These are phyloP conservation scores for Lasioglossum pauxillum DNA, from an alignment of 2,888 invertebrate species.

Conservation along the genomic window DNA sequence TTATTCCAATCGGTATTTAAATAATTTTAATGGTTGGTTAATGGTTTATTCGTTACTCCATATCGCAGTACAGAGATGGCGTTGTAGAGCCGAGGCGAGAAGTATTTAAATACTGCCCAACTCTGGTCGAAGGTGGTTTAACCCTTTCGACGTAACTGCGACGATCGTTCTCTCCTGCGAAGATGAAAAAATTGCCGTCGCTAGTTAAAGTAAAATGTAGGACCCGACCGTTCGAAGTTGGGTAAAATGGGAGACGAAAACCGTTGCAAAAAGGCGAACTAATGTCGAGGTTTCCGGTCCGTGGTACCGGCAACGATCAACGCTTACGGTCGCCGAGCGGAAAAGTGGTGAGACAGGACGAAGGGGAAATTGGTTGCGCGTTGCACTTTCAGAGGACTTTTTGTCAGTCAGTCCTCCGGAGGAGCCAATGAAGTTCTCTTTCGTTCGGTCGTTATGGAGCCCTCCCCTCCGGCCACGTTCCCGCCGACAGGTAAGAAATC, in stretches of 20 bases:
- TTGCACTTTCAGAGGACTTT: constrained; percentile 79
- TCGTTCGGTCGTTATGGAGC: constrained; percentile 71
- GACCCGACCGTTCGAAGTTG: background rate
- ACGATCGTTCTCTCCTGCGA: background rate
- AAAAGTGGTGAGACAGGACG: constrained; percentile 82
- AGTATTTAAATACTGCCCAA: too few species aligned
- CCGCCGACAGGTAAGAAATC: constrained; percentile 25
- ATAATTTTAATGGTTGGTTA: too few species aligned
- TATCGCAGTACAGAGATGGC: too few species aligned
- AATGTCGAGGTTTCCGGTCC: constrained; percentile 74
- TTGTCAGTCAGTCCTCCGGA: constrained; percentile 67
- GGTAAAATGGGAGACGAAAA: constrained; percentile 20
- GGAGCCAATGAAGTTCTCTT: constrained; percentile 77
- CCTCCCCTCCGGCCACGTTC: constrained; percentile 42
- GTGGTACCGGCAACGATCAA: constrained; percentile 77
- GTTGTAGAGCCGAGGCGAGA: too few species aligned
- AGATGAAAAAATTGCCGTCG: background rate
- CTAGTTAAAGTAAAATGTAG: background rate
- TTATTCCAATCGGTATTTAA: too few species aligned
- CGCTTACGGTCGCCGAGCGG: constrained; percentile 78
- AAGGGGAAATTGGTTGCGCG: constrained; percentile 77
- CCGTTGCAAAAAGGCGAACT: constrained; percentile 31
- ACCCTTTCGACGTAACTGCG: too few species aligned
- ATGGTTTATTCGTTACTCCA: too few species aligned
- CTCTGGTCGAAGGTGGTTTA: too few species aligned